Base-by-base conservation (phyloP, 1,140 invertebrate species). In the Drosophila aff. region DNA sequence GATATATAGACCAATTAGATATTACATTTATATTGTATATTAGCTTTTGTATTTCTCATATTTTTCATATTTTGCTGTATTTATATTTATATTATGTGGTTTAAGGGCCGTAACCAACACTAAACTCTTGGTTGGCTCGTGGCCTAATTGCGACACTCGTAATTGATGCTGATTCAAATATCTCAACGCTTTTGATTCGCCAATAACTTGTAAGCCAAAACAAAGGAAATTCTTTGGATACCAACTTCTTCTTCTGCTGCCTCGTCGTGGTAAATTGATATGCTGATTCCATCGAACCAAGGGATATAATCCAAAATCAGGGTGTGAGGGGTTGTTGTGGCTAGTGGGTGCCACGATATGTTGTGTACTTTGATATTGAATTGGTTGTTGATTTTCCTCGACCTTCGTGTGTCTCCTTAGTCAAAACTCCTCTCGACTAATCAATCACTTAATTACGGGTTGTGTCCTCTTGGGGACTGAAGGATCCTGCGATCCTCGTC, bases 341-440 rank as follows among this genome's bases (percentile, higher is more conserved):
- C 63, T 72, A 62, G 79, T 66, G 55, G 46, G 49, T 67, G 82
- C 72, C 76, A 78, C 85, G 86, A 92, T 92, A 92, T 91, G 86
- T 92, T 92, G 83, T 87, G 76, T 92, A 89, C 76, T 82, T 92
- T 79, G 84, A 91, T 91, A 92, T 91, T 92, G 76, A 23, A 73
- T 89, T 90, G 87, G 87, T 87, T 91, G 62, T 49, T 63, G 47
- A 67, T 64, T 59, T 59, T 67, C 44, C 55, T 55, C 47, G 46
- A 67, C 23, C 49, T 41, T 64, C 53, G 9, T 59, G 55, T 76
- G 49, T 52, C 76, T 74, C 59, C 81, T 49, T 38, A 53, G 55
- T 53, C 46, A 41, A 50, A 50, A 65, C 49, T 57, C 28, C 40
- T 41, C 33, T 43, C 36, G 77, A 75, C 73, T 81, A 76, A 89